Conservation (phyloP, 2,797 vertebrate genomes). For the Rhabdomys pumilio region DNA sequence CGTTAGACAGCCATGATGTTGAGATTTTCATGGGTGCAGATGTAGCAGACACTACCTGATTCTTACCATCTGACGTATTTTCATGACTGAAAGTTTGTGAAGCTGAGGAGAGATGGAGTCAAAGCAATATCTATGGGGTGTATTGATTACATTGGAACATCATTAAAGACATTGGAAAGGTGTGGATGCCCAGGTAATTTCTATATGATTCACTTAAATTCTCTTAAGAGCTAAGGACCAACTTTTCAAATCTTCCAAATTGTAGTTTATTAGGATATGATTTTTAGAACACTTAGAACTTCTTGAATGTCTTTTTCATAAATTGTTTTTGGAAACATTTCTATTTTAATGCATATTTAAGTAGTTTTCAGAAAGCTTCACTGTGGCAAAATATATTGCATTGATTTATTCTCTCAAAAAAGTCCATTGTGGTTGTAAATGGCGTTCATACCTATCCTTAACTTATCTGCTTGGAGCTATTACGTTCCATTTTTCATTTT, state of each 20-base stretch:
- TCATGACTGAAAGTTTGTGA: background rate
- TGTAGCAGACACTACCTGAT: background rate
- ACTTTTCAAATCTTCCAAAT: background rate
- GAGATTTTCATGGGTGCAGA: background rate
- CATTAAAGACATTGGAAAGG: background rate
- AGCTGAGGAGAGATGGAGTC: background rate
- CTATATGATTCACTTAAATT: conserved; percentile 31
- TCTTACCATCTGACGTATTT: background rate
- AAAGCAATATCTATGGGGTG: background rate
- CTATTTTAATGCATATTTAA: conserved; percentile 48
- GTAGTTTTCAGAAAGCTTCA: conserved; percentile 16
- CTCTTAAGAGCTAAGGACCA: background rate
- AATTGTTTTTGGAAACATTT: conserved; percentile 42
- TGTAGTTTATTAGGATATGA: conserved; percentile 3
- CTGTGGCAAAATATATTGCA: conserved; percentile 24
- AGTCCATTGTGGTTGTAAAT: background rate
- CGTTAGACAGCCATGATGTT: background rate
- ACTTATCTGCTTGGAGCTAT: conserved; percentile 30
- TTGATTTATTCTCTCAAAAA: conserved; percentile 56
- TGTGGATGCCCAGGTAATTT: background rate
- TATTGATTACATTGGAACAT: background rate
- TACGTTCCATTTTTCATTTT: background rate
- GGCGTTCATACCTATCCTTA: background rate
- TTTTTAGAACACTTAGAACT: background rate
- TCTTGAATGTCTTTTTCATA: conserved; percentile 13